A percentile compares a stretch with the other conserved stretches of the same genome.
Conservation (phyloP, 2,113 vertebrate species). For the Dasyurus viverrinus region DNA sequence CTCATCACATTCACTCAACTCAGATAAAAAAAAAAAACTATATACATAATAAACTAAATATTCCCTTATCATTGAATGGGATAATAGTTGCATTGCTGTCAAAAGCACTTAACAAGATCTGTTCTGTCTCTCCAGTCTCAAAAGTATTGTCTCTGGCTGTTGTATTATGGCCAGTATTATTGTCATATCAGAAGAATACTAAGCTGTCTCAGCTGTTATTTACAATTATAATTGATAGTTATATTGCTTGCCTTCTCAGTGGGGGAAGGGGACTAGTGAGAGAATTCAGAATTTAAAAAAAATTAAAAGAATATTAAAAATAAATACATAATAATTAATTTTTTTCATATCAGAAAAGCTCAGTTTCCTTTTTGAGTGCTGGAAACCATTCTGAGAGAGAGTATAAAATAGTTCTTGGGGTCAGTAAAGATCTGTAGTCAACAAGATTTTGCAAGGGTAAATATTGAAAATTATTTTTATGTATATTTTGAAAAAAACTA, state of each 20-base stretch:
- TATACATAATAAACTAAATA: neutral
- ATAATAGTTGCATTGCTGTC: neutral
- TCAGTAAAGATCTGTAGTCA: neutral
- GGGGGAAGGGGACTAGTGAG: neutral
- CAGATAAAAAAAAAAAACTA: neutral
- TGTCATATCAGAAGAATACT: neutral
- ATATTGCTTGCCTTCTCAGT: neutral
- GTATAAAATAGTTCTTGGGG: neutral
- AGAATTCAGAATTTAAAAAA: neutral
- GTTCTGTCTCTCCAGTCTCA: neutral
- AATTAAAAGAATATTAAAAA: neutral
- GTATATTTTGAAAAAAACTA: too few species aligned
- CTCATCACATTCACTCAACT: neutral
- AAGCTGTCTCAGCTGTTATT: neutral
- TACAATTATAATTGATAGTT: neutral
- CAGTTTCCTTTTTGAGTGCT: neutral
- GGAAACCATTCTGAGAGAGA: neutral
- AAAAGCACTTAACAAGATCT: neutral
- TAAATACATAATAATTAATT: neutral
- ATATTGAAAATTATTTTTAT: too few species aligned
- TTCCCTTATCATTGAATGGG: neutral
- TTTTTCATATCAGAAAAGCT: neutral
- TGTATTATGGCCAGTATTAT: neutral
- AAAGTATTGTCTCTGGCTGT: neutral
- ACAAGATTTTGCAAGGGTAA: too few species aligned